These are phyloP conservation scores for Coracopsis vasa DNA, from an alignment of 2,113 vertebrate species.

Conservation along the genomic window DNA sequence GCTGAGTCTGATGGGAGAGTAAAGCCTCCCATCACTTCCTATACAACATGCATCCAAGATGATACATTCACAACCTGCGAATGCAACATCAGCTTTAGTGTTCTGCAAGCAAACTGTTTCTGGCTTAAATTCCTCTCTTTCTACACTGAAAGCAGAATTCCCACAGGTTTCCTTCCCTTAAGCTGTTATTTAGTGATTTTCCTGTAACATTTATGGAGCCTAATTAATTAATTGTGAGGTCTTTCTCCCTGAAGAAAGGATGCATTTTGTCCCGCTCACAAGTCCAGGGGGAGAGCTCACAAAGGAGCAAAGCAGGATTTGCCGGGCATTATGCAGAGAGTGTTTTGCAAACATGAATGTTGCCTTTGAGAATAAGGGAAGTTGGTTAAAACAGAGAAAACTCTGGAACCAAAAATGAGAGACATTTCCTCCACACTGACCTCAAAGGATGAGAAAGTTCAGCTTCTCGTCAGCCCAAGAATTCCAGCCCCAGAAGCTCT, in stretches of 20 bases:
- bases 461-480: conserved; percentile 4
- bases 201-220: not conserved
- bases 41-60: not conserved
- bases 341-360: not conserved
- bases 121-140: not conserved
- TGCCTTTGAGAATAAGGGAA: conserved; percentile 26
- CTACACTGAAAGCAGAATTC: not conserved
- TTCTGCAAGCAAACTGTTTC: conserved; percentile 13
- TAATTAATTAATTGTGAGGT: not conserved
- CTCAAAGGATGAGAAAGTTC: conserved; percentile 69
- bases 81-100: not conserved
- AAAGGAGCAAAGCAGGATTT: not conserved
- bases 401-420: conserved; percentile 38
- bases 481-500: conserved; percentile 37
- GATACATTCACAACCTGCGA: not conserved
- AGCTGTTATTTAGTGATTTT: not conserved
- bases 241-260: not conserved
- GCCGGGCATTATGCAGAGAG: not conserved
- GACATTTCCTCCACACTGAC: conserved; percentile 65
- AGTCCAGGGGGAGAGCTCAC: not conserved
- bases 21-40: not conserved
- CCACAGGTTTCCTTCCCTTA: not conserved
- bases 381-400: not conserved
- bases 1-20: not conserved
- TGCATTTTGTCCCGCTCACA: not conserved